A percentile compares a stretch with the other conserved stretches of the same genome.
Evolutionary conservation across 2,888 invertebrate genomes (phyloP).

Genomic region (Antitype chi): DNA sequence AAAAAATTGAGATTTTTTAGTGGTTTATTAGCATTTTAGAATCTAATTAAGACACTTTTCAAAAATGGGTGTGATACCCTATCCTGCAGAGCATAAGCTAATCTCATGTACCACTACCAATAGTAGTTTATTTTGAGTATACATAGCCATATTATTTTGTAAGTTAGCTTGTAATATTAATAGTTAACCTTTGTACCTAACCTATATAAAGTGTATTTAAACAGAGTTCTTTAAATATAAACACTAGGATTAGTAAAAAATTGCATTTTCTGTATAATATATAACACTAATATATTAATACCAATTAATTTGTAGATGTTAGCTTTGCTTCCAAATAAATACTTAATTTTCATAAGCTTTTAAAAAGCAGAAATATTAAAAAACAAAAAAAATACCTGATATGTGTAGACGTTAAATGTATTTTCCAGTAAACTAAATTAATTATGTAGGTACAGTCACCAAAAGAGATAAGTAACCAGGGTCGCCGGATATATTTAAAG

Average conservation of each 20-base stretch:
- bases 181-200: conserved; percentile 53
- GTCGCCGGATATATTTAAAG: too few species aligned
- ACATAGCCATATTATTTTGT: conserved; percentile 74
- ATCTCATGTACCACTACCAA: conserved; percentile 7
- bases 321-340: conserved; percentile 47
- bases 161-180: conserved; percentile 56
- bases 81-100: not conserved
- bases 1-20: too few species aligned
- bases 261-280: conserved; percentile 51
- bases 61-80: too few species aligned
- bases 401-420: not conserved
- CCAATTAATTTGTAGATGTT: conserved; percentile 26
- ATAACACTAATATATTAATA: conserved; percentile 31
- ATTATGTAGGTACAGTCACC: conserved; percentile 5
- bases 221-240: conserved; percentile 32
- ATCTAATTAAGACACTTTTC: too few species aligned
- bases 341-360: conserved; percentile 52
- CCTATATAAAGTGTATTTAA: conserved; percentile 38
- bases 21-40: too few species aligned
- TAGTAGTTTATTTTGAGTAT: conserved; percentile 38
- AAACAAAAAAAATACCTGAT: conserved; percentile 14
- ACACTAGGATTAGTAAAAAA: conserved; percentile 62
- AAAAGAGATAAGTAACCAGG: too few species aligned
- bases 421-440: conserved; percentile 5
- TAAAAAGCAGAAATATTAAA: conserved; percentile 49